Percentiles rank a stretch among this genome's conserved stretches.
Evolutionary conservation across 1,140 invertebrate genomes (phyloP).

Genomic region (Zelostemma sp.): DNA sequence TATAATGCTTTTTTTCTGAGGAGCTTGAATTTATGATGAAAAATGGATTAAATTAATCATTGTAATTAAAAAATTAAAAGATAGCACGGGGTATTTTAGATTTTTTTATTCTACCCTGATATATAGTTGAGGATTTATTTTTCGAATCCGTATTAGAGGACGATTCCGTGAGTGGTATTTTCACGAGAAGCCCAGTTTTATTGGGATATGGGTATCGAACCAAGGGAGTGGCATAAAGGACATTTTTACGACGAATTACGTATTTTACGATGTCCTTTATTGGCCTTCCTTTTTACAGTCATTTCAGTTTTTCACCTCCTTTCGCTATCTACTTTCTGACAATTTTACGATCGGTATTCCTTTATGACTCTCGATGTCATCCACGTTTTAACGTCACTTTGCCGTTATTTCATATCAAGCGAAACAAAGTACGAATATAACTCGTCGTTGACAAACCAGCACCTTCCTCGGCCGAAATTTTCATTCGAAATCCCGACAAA

Average conservation of each 20-base stretch:
- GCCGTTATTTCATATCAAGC: too few relatives aligned
- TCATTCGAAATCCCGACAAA: too few relatives aligned
- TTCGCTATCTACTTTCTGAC: slow-evolving; percentile 15
- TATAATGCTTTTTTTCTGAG: too few relatives aligned
- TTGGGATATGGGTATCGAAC: slow-evolving; percentile 34
- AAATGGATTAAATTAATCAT: too few relatives aligned
- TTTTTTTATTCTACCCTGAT: too few relatives aligned
- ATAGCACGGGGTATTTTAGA: too few relatives aligned
- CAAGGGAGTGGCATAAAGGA: slow-evolving; percentile 44
- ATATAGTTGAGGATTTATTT: too few relatives aligned
- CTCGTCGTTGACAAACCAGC: neutral
- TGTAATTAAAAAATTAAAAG: too few relatives aligned
- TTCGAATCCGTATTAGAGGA: slow-evolving; percentile 6
- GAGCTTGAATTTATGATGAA: too few relatives aligned
- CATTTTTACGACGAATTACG: slow-evolving; percentile 63
- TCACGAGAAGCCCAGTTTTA: slow-evolving; percentile 34
- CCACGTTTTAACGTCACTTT: too few relatives aligned
- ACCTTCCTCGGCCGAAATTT: too few relatives aligned
- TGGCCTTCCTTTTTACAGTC: slow-evolving; percentile 20
- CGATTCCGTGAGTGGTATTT: slow-evolving; percentile 19
- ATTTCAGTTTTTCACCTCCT: slow-evolving; percentile 25
- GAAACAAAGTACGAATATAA: neutral
- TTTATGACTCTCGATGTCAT: slow-evolving; percentile 5
- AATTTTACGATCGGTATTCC: slow-evolving; percentile 43
- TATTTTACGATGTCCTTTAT: slow-evolving; percentile 57